Evolutionary conservation across 2,113 vertebrate genomes (phyloP).

Genomic region (Trachemys scripta): DNA sequence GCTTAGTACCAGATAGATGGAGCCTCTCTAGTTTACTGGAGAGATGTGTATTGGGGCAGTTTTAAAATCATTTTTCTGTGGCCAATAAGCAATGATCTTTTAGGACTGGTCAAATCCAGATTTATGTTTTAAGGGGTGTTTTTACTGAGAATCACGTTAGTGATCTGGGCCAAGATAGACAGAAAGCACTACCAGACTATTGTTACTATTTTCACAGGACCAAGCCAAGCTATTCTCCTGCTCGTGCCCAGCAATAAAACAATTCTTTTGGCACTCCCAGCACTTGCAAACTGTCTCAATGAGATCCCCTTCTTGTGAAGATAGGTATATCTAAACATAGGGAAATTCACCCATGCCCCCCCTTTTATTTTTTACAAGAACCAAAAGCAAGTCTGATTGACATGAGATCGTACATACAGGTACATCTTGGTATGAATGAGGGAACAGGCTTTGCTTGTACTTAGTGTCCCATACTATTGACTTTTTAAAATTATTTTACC

Average conservation of each 20-base stretch:
- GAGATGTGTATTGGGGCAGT: neutral
- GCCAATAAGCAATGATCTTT: constrained; percentile 30
- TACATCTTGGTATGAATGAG: constrained; percentile 5
- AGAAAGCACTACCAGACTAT: constrained; percentile 43
- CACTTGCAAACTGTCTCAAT: neutral
- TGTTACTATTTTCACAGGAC: constrained; percentile 54
- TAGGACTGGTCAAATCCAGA: constrained; percentile 40
- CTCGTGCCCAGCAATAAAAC: constrained; percentile 56
- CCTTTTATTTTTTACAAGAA: neutral
- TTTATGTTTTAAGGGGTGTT: constrained; percentile 42
- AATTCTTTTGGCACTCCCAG: constrained; percentile 15
- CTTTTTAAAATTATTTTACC: constrained; percentile 60
- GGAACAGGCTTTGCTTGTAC: constrained; percentile 56
- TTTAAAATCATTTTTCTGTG: constrained; percentile 38
- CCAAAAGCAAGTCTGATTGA: neutral
- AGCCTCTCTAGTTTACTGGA: constrained; percentile 11
- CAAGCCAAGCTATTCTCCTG: constrained; percentile 61
- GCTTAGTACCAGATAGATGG: neutral
- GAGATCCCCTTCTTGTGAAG: neutral
- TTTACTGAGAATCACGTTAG: constrained; percentile 5
- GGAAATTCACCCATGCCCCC: neutral
- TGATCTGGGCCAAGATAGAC: neutral
- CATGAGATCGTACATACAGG: neutral
- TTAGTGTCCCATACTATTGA: constrained; percentile 61
- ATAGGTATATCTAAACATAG: neutral